Percentiles rank a stretch among this genome's conserved stretches.
Evolutionary conservation across 2,888 invertebrate genomes (phyloP).

Genomic region (Ormia ochracea): DNA sequence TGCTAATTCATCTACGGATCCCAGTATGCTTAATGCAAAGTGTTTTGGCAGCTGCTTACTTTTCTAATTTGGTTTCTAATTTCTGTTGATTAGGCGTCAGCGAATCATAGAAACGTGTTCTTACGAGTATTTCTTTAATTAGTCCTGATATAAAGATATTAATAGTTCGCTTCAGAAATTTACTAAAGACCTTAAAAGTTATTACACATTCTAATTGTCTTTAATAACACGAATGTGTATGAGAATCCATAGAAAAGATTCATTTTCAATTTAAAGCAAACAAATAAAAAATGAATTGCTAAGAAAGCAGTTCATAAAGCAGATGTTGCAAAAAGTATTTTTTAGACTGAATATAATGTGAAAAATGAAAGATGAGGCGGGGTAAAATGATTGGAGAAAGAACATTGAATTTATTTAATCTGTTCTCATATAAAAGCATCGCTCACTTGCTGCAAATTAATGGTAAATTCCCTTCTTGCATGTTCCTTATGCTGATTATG

Average conservation of each 20-base stretch:
- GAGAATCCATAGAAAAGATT: not conserved
- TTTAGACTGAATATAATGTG: not conserved
- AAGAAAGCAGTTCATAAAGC: not conserved
- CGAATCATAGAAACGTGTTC: too few species aligned
- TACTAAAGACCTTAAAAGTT: not conserved
- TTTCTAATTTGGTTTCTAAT: too few species aligned
- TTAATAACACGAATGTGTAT: not conserved
- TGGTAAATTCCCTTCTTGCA: slow-evolving; percentile 29
- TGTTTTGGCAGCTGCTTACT: too few species aligned
- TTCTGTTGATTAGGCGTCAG: too few species aligned
- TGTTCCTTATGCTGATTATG: slow-evolving; percentile 7
- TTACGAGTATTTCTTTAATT: too few species aligned
- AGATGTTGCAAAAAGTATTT: not conserved
- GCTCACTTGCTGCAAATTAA: not conserved
- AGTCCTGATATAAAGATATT: too few species aligned
- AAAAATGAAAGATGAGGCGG: not conserved
- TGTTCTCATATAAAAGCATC: not conserved
- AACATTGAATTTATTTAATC: not conserved
- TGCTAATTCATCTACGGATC: too few species aligned
- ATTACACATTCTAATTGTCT: not conserved
- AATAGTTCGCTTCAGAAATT: too few species aligned
- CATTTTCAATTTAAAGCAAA: not conserved
- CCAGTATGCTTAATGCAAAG: too few species aligned
- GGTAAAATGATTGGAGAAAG: not conserved
- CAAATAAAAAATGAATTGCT: not conserved